These are phyloP conservation scores for Eurystomus gularis DNA, from an alignment of 2,113 vertebrate genomes.

Conservation along the genomic window DNA sequence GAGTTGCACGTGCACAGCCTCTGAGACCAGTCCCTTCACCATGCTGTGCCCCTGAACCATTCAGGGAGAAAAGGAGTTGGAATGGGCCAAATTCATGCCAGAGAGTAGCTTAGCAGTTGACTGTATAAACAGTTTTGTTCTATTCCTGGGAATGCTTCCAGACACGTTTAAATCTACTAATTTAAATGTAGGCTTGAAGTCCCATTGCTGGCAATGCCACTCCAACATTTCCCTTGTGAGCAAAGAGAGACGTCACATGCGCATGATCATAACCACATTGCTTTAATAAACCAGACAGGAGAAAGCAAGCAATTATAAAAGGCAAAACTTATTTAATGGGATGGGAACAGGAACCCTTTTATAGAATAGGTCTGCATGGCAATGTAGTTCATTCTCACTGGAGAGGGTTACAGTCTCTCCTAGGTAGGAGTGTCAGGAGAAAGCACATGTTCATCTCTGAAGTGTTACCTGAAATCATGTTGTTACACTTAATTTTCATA, in stretches of 20 bases:
- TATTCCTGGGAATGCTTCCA: slow-evolving; percentile 45
- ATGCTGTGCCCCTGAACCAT: background rate
- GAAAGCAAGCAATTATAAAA: slow-evolving; percentile 34
- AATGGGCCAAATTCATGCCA: background rate
- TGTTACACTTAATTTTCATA: background rate
- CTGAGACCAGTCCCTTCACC: background rate
- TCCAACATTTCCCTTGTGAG: slow-evolving; percentile 11
- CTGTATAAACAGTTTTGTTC: slow-evolving; percentile 53
- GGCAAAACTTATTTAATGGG: slow-evolving; percentile 12
- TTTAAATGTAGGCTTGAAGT: slow-evolving; percentile 58
- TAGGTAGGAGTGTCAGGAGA: background rate
- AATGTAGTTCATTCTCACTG: background rate
- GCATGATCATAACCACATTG: background rate
- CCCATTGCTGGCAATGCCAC: background rate
- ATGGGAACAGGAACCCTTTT: background rate
- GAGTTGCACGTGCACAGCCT: background rate
- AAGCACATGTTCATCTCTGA: background rate
- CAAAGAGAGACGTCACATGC: slow-evolving; percentile 5
- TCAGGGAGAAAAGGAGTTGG: background rate
- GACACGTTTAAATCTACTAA: slow-evolving; percentile 41
- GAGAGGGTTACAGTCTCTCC: background rate
- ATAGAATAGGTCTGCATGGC: background rate
- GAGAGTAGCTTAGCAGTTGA: slow-evolving; percentile 13
- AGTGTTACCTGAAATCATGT: background rate
- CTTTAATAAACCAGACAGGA: slow-evolving; percentile 40